Evolutionary conservation across 2,113 vertebrate species (phyloP), one percentile per base, ranked within the genome.

Genomic region (Anarhynchus alexandrinus): DNA sequence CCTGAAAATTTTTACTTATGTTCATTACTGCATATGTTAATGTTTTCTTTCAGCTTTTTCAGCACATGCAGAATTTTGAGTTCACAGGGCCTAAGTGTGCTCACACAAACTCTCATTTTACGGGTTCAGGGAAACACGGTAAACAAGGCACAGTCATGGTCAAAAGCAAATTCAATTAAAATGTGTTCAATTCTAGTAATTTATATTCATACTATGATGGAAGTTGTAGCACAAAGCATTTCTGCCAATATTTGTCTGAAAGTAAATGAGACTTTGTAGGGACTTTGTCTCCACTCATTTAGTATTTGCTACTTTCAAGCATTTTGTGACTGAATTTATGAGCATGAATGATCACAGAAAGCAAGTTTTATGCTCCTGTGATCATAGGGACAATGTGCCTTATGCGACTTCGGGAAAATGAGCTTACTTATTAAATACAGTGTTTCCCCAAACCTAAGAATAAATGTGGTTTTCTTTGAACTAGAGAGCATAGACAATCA

Each of bases 91-190:
- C 26, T n/a, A 5, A 26, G 9, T 22, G 5, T 70, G 25, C 20
- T 72, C n/a, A 64, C 16, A 30, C 4, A 64, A 85, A 23, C 51
- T 74, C 51, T 65, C 59, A 69, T 82, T 95, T 91, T 77, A 66
- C 23, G 51, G 26, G 9, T 19, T 57, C 10, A 29, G 51, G 32
- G 15, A 76, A 95, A 42, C 16, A 49, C 22, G 69, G 91, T 54
- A 82, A 62, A 61, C 9, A 69, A 76, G 61, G 20, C 25, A 62
- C 17, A 67, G 40, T 71, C 57, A 58, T 9, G 6, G 58, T 47
- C 20, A 58, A 66, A 93, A 91, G 34, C 13, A 94, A 89, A 87
- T 67, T 82, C 32, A 86, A 55, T 93, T 89, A 54, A 94, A 93
- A 69, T 15, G 4, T 71, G 29, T 43, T 88, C 10, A 69, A 18